Evolutionary conservation across 2,888 invertebrate genomes (phyloP).

Genomic region (Harpagoxenus sublaevis): DNA sequence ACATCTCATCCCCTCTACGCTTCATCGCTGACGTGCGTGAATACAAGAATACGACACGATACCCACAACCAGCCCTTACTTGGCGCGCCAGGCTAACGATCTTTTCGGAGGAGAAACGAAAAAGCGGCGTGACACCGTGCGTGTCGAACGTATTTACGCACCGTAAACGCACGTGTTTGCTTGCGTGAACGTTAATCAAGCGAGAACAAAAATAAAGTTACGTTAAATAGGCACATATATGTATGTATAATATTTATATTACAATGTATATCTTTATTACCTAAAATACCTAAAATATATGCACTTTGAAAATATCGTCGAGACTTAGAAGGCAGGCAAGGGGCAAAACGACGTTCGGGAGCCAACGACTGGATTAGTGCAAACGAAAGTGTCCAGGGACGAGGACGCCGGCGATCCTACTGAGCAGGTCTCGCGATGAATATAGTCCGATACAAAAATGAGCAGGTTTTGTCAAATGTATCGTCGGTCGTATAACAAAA

Average conservation of each 20-base stretch:
- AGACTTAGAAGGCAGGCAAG: conserved; percentile 58
- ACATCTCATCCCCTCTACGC: neutral
- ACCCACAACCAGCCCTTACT: neutral
- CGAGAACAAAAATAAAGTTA: conserved; percentile 44
- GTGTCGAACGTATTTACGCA: neutral
- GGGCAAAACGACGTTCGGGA: conserved; percentile 52
- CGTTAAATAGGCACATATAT: conserved; percentile 45
- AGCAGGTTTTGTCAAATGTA: conserved; percentile 17
- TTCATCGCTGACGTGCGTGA: conserved; percentile 10
- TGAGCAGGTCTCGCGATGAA: conserved; percentile 28
- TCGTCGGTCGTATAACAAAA: conserved; percentile 26
- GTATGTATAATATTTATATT: conserved; percentile 26
- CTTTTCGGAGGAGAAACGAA: conserved; percentile 32
- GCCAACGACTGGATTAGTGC: conserved; percentile 48
- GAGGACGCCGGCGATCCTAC: conserved; percentile 38
- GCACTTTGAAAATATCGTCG: conserved; percentile 59
- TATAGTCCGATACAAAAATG: conserved; percentile 35
- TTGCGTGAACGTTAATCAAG: conserved; percentile 6
- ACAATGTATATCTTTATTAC: conserved; percentile 53
- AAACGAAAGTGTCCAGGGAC: conserved; percentile 35
- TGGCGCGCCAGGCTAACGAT: neutral
- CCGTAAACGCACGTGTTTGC: neutral
- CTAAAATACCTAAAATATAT: conserved; percentile 48
- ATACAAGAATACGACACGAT: conserved; percentile 16
- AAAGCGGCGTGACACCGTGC: conserved; percentile 2